Evolutionary conservation across 2,888 invertebrate genomes (phyloP), one percentile per base, ranked within the genome.

Genomic region (Harmothoe impar): DNA sequence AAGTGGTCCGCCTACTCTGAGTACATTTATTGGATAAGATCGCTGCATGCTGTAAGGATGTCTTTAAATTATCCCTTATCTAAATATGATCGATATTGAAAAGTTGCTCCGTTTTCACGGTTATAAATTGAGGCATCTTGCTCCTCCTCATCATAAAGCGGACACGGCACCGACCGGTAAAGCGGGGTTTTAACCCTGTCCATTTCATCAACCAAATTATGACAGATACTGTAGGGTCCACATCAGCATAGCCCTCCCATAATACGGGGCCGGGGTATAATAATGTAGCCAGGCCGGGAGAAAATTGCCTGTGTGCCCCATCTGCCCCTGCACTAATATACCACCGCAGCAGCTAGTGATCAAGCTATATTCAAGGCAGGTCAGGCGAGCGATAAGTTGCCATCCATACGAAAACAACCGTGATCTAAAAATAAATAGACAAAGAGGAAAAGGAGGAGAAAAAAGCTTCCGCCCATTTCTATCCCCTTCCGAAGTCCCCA

Each of bases 241-340:
- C 25, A 25, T 72, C 29, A 72, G 29, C 31, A 0, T 15, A 15
- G 15, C 72, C 72, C 72, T 15, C 25, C 31, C 31, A 72, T 72
- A 72, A 72, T 72, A 12, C 72, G 1, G 31, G 72, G 29, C 29
- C 72, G 3, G 72, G 25, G 7, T 72, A 72, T 72, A 72, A 72
- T 72, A 72, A 72, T 72, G 72, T 72, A 72, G 29, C 72, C 72
- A 29, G 72, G 25, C 72, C 29, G 29, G 72, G 72, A 29, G 72
- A 72, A 72, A 72, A 72, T 72, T 72, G 72, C 29, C 72, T 72
- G 72, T 72, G n/a, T 72, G 72, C 5, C 72, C 72, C 72, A 15
- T 29, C 72, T 29, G 72, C 25, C 72, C 72, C 29, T 25, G 72
- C 72, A 15, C 31, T 72, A 72, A 72, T 29, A 72, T 72, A 72